Percentiles rank a stretch among this genome's conserved stretches.
Conservation (phyloP, 2,797 vertebrate species). For the Aphelocoma californica region DNA sequence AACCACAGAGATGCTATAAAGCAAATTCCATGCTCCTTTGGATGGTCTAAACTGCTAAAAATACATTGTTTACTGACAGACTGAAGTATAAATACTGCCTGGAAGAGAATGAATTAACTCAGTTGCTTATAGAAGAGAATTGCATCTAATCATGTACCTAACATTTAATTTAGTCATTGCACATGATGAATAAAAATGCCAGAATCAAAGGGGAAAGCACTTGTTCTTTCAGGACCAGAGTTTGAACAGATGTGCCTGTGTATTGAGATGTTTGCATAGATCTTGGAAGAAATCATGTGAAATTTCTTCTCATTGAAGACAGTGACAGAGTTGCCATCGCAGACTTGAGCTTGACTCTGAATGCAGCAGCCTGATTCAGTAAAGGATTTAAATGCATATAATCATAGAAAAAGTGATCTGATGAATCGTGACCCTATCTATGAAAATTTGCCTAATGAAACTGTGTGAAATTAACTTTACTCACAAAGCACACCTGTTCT, state of each 20-base stretch:
- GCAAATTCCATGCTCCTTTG: not conserved
- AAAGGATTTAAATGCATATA: not conserved
- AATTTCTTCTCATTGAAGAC: not conserved
- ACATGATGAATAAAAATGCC: not conserved
- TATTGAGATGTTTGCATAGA: not conserved
- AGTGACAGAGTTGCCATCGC: not conserved
- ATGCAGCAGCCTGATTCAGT: not conserved
- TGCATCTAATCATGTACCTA: not conserved
- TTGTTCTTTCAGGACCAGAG: not conserved
- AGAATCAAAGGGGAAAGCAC: not conserved
- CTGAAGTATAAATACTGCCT: not conserved
- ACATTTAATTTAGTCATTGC: not conserved
- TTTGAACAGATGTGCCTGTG: not conserved
- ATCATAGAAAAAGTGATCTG: not conserved
- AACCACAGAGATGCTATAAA: not conserved
- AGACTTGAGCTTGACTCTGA: not conserved
- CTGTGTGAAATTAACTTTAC: conserved; percentile 51
- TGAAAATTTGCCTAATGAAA: conserved; percentile 41
- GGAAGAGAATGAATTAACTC: not conserved
- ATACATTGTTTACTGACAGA: not conserved
- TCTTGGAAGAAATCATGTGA: not conserved
- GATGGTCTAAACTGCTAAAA: not conserved
- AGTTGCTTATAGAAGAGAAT: not conserved
- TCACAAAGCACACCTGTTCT: conserved; percentile 60
- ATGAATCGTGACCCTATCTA: conserved; percentile 3